Evolutionary conservation across 2,888 invertebrate species (phyloP).

Genomic region (Holacanthella duospinosa): DNA sequence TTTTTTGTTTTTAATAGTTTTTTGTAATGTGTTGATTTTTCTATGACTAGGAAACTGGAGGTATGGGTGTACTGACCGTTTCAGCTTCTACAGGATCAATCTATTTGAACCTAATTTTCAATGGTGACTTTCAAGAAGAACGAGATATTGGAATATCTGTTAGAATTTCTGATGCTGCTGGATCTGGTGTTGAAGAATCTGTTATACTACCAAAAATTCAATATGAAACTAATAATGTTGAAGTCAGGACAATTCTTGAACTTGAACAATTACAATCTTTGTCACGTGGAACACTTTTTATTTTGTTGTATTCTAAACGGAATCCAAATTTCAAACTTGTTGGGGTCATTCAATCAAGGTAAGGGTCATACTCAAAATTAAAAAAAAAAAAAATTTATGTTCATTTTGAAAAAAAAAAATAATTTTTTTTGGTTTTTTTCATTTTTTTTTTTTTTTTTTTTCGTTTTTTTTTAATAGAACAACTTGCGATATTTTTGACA

Average conservation of each 20-base stretch:
- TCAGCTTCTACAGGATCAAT: constrained; percentile 59
- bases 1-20: not conserved
- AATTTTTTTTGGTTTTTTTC: too few relatives aligned
- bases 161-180: constrained; percentile 34
- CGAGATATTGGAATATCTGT: constrained; percentile 35
- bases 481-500: constrained; percentile 38
- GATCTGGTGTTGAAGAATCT: constrained; percentile 32
- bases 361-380: constrained; percentile 6
- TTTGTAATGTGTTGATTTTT: constrained; percentile 13
- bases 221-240: constrained; percentile 53
- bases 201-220: constrained; percentile 36
- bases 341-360: constrained; percentile 45
- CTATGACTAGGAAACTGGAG: constrained; percentile 53
- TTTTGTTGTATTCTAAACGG: constrained; percentile 59
- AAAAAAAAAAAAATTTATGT: too few relatives aligned
- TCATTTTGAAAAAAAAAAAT: not conserved
- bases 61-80: constrained; percentile 74
- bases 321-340: constrained; percentile 53
- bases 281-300: constrained; percentile 61
- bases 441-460: not conserved
- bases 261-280: constrained; percentile 63
- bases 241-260: constrained; percentile 66
- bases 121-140: constrained; percentile 55
- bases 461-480: too few relatives aligned
- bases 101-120: constrained; percentile 68